Evolutionary conservation across 2,113 vertebrate species (phyloP), one percentile per base, ranked within the genome.

Genomic region (Axis porcinus): DNA sequence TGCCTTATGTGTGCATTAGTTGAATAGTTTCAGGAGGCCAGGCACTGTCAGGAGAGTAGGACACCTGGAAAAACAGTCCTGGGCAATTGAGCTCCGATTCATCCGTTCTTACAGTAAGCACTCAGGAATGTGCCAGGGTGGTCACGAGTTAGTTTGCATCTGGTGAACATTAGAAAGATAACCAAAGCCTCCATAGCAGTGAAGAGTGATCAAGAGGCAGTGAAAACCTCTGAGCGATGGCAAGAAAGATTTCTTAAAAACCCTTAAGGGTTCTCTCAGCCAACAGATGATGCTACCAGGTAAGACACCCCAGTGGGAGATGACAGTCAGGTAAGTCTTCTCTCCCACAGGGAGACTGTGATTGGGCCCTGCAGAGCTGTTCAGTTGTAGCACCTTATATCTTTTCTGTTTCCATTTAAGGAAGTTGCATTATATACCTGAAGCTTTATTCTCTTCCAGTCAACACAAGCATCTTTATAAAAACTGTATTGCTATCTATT

Each of bases 21-120:
- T 40, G 64, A 62, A 89, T 50, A 10, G 17, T n/a, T 84, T 95
- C 81, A 23, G 57, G 78, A 96, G 70, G 83, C 57, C 70, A 50
- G 36, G 40, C 7, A 57, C 89, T 84, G 81, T 79, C 15, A n/a
- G 36, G 33, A 36, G 74, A 33, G 62, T 54, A 86, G 70, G 15
- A 58, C 64, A 94, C 94, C 95, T 94, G 87, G 45, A 95, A 74
- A 95, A 97, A 97, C 87, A 97, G 58, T 92, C 81, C 79, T 19
- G 45, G 81, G 87, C 92, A 74, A 89, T 55, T 52, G 86, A 83
- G 58, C 81, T 92, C 47, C n/a, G 28, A 36, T 30, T 52, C 43
- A 7, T 57, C 58, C 47, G 33, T 81, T 74, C 64, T 86, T 52
- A 86, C 43, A 57, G 74, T 86, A 86, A 97, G 94, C 84, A 15